Base-by-base conservation (phyloP, 2,113 vertebrate species). In the Scophthalmus maximus region DNA sequence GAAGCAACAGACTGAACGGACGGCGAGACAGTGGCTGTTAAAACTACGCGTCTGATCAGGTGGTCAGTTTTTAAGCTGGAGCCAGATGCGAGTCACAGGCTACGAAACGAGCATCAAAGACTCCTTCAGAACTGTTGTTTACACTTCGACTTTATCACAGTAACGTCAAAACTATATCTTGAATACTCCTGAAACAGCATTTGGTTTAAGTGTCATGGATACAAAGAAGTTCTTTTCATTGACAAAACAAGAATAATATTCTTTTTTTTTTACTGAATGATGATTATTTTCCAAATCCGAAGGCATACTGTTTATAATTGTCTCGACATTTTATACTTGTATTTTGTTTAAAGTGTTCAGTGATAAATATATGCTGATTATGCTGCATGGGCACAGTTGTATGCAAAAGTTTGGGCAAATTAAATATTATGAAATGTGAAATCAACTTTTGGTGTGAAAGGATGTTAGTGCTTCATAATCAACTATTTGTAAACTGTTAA, bases 41-140 rank as follows among this genome's bases (percentile, higher is more conserved):
- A 51, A 78, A 46, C 26, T 15, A 14, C 59, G 63, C 56, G 62
- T 81, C 15, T 71, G 67, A 80, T 76, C 11, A 4, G 18, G 44
- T 22, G 15, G 55, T 78, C 50, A 51, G 47, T 66, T 79, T 32
- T 68, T 50, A 70, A 73, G 78, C 49, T 27, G 60, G 44, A 68
- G 60, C 60, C 76, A 81, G 64, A 66, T 79, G 80, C 69, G 66
- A 59, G 58, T 59, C n/a, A 7, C 9, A 65, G 32, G 66, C 73
- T 68, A 44, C 26, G 36, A 22, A 79, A 73, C 34, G n/a, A 49
- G 36, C 57, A 60, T 64, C 52, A 22, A 6, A 10, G 20, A 44
- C 42, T 44, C 5, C 30, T 32, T 4, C 30, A 32, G 46, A 20
- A 11, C n/a, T 11, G 10, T 29, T 26, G 61, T 64, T 77, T 68